Evolutionary conservation across 2,113 vertebrate genomes (phyloP).

Genomic region (Nematolebias whitei): DNA sequence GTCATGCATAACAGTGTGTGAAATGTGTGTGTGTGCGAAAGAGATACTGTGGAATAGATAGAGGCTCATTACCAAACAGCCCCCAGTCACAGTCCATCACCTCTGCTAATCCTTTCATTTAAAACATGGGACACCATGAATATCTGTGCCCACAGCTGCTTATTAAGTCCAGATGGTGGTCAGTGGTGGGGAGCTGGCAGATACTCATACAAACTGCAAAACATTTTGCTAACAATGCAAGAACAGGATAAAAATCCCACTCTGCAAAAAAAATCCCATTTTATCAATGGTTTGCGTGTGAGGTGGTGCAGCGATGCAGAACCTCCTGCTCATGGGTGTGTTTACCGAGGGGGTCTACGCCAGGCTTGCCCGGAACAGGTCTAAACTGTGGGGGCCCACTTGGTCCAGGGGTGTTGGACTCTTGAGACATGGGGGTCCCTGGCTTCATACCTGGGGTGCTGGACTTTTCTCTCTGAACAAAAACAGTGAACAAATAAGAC

Average conservation of each 20-base stretch:
- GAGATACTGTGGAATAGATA: conserved; percentile 54
- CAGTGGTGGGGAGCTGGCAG: conserved; percentile 49
- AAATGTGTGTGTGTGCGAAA: conserved; percentile 1
- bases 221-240: conserved; percentile 31
- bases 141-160: conserved; percentile 71
- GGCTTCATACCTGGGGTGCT: conserved; percentile 89
- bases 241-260: conserved; percentile 12
- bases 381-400: conserved; percentile 85
- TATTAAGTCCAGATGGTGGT: conserved; percentile 73
- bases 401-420: conserved; percentile 78
- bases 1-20: conserved; percentile 19
- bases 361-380: conserved; percentile 78
- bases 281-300: conserved; percentile 12
- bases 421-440: conserved; percentile 88
- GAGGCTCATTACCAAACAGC: conserved; percentile 69
- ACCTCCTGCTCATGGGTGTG: too few species aligned
- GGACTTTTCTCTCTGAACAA: conserved; percentile 87
- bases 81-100: conserved; percentile 77
- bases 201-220: conserved; percentile 58
- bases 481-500: not conserved
- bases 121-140: conserved; percentile 65
- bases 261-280: conserved; percentile 22
- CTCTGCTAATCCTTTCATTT: conserved; percentile 75
- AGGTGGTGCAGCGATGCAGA: not conserved
- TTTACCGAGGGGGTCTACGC: conserved; percentile 85